phyloP scores from a whole-genome alignment of 1,140 invertebrate species.

The Caenorhabditis tropicalis region DNA sequence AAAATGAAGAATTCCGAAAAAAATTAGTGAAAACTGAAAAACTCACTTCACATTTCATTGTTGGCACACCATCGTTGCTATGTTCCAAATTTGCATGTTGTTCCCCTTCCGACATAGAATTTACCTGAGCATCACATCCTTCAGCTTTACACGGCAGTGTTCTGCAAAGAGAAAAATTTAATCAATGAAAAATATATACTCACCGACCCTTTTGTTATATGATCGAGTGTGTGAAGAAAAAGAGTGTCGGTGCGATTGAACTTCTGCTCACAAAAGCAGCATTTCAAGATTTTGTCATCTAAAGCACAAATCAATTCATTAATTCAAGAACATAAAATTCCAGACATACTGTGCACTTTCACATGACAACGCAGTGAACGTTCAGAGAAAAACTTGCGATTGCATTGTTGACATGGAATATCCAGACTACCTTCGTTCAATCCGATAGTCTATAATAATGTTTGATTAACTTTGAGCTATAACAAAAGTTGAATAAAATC shows the following conservation, averaged over 20 bases:
- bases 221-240: constrained; percentile 3
- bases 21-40: too few species aligned
- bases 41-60: neutral
- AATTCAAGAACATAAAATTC: neutral
- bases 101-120: neutral
- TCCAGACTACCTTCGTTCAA: neutral
- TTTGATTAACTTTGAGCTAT: neutral
- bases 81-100: neutral
- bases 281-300: constrained; percentile 26
- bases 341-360: neutral
- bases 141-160: neutral
- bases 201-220: neutral
- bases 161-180: neutral
- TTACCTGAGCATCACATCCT: neutral
- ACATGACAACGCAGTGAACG: constrained; percentile 1
- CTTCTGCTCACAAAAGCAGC: neutral
- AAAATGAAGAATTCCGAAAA: too few species aligned
- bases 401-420: neutral
- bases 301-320: neutral
- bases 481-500: neutral
- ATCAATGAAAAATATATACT: neutral
- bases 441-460: neutral
- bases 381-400: neutral
- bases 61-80: too few species aligned
- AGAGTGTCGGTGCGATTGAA: constrained; percentile 23